A percentile compares a stretch with the other conserved stretches of the same genome.
These are phyloP conservation scores for Holcopasites calliopsidis DNA, from an alignment of 1,140 invertebrate genomes.

Conservation along the genomic window DNA sequence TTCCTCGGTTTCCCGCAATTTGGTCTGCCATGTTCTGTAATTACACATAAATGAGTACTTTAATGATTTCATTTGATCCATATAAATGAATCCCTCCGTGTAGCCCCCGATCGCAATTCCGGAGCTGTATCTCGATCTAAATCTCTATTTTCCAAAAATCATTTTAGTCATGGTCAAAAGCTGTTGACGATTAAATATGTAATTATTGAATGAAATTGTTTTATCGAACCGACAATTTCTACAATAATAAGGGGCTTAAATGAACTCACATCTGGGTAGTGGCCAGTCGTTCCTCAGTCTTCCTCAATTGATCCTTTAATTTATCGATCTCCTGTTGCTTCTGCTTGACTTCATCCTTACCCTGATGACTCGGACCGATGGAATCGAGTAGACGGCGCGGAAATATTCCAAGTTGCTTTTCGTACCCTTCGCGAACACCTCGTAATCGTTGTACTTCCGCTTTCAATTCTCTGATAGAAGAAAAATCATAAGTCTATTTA, in stretches of 20 bases:
- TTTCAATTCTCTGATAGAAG: slow-evolving; percentile 79
- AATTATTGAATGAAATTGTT: background rate
- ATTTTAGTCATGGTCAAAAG: background rate
- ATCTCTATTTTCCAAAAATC: background rate
- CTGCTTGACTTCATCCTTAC: slow-evolving; percentile 75
- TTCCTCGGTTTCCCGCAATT: slow-evolving; percentile 82
- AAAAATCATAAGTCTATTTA: slow-evolving; percentile 10
- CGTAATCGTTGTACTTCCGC: slow-evolving; percentile 86
- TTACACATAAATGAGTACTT: slow-evolving; percentile 40
- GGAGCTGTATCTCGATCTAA: too few species aligned
- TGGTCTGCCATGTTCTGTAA: slow-evolving; percentile 76
- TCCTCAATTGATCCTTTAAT: slow-evolving; percentile 80
- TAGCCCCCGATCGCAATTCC: too few species aligned
- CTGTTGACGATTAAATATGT: background rate
- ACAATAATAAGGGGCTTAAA: too few species aligned
- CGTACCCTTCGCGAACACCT: slow-evolving; percentile 81
- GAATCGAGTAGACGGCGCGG: slow-evolving; percentile 67
- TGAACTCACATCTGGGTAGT: slow-evolving; percentile 70
- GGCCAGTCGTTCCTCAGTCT: slow-evolving; percentile 81
- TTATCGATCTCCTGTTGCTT: slow-evolving; percentile 84
- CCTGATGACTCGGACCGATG: slow-evolving; percentile 70
- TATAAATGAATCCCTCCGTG: background rate
- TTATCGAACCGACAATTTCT: background rate
- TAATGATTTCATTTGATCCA: background rate
- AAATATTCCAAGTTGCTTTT: slow-evolving; percentile 73